Evolutionary conservation across 2,113 vertebrate genomes (phyloP).

Genomic region (Cyphomyrus plagiostoma): DNA sequence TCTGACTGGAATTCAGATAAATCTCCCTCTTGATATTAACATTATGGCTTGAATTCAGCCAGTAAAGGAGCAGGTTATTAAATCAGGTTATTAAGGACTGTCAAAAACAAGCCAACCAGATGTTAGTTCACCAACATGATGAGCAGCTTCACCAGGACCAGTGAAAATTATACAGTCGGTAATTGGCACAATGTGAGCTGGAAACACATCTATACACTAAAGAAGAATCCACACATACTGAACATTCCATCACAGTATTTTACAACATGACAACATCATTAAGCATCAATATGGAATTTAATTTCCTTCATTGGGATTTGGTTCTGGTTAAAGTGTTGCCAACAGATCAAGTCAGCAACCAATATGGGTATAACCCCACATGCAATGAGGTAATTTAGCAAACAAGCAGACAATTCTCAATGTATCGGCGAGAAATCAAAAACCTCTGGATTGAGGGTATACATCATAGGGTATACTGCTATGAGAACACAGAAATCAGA

Average conservation of each 20-base stretch:
- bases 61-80: not conserved
- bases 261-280: not conserved
- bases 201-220: not conserved
- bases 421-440: not conserved
- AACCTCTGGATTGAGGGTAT: not conserved
- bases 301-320: not conserved
- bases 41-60: not conserved
- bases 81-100: not conserved
- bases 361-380: not conserved
- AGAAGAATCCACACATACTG: not conserved
- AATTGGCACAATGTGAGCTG: not conserved
- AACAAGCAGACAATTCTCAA: not conserved
- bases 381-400: not conserved
- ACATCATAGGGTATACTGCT: not conserved
- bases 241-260: not conserved
- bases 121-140: not conserved
- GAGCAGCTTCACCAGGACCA: not conserved
- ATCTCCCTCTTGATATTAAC: not conserved
- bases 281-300: not conserved
- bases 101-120: not conserved
- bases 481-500: not conserved
- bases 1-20: not conserved
- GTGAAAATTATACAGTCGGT: not conserved
- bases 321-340: not conserved
- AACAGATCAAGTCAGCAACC: not conserved